Conservation (phyloP, 1,140 invertebrate species). For the Microvelia longipes region DNA sequence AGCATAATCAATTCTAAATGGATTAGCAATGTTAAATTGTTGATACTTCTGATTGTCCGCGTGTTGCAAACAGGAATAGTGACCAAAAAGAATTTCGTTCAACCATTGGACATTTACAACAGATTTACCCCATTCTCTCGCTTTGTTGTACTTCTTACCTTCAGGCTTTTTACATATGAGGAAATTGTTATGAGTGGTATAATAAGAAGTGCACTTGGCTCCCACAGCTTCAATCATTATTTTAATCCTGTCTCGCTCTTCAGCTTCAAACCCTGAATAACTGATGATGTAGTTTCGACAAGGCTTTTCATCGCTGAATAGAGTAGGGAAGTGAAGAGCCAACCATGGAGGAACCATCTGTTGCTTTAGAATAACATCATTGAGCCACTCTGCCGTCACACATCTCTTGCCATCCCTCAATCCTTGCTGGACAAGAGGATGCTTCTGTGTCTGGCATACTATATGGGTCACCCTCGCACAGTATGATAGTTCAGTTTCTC, state of each 20-base stretch:
- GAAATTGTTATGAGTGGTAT: constrained; percentile 38
- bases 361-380: constrained; percentile 68
- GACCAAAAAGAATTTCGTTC: constrained; percentile 80
- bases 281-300: constrained; percentile 49
- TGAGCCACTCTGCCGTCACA: constrained; percentile 87
- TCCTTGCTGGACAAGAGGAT: constrained; percentile 73
- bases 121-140: constrained; percentile 70
- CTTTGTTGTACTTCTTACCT: constrained; percentile 73
- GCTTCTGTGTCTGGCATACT: constrained; percentile 73
- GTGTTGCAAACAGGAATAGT: constrained; percentile 62
- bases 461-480: constrained; percentile 77
- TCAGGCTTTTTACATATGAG: constrained; percentile 51
- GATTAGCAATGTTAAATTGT: constrained; percentile 60
- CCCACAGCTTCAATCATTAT: constrained; percentile 70
- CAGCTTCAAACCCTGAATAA: constrained; percentile 69
- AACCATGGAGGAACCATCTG: constrained; percentile 80
- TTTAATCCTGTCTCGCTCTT: constrained; percentile 63
- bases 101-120: constrained; percentile 88
- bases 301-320: constrained; percentile 45
- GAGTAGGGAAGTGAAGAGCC: constrained; percentile 74
- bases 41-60: constrained; percentile 73
- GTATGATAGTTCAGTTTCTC: constrained; percentile 74
- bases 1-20: constrained; percentile 73
- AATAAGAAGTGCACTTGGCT: constrained; percentile 55
- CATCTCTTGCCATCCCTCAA: constrained; percentile 65